phyloP scores from a whole-genome alignment of 2,797 vertebrate genomes.

The Remorina albescens region DNA sequence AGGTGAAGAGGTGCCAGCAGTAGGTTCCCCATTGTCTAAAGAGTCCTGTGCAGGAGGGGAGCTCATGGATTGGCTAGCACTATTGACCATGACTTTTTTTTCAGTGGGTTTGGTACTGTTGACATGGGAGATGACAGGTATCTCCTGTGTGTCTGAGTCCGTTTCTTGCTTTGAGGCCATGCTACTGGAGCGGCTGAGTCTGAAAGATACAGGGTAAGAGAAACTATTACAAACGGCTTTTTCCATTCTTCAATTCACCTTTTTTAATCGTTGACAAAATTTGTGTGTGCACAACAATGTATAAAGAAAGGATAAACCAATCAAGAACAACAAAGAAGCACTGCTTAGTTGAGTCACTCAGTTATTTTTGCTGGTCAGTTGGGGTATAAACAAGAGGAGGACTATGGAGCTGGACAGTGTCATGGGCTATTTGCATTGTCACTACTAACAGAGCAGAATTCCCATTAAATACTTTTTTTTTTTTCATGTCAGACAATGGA shows the following conservation, averaged over 20 bases:
- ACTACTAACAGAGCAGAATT: too few relatives aligned
- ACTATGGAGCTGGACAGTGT: too few relatives aligned
- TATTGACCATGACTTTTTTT: conserved; percentile 87
- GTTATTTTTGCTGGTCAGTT: conserved; percentile 31
- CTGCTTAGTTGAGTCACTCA: conserved; percentile 1
- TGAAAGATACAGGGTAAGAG: conserved; percentile 70
- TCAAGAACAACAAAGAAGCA: conserved; percentile 21
- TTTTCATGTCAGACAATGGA: too few relatives aligned
- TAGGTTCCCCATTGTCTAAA: conserved; percentile 79
- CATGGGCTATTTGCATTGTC: too few relatives aligned
- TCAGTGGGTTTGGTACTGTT: conserved; percentile 88
- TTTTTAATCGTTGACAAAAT: background rate
- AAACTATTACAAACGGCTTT: conserved; percentile 29
- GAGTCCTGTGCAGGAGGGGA: conserved; percentile 86
- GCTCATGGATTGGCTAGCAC: conserved; percentile 88
- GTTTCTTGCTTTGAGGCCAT: conserved; percentile 97
- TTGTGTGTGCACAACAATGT: conserved; percentile 5
- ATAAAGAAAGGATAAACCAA: conserved; percentile 34
- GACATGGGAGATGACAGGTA: conserved; percentile 68
- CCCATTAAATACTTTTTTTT: too few relatives aligned
- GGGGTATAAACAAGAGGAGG: conserved; percentile 9
- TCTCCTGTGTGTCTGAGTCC: conserved; percentile 93
- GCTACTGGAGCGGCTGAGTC: conserved; percentile 92
- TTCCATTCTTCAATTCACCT: background rate
- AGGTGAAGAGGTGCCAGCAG: conserved; percentile 75